Evolutionary conservation across 2,797 vertebrate genomes (phyloP), one percentile per base, ranked within the genome.

Genomic region (Halcyon leucocephala): DNA sequence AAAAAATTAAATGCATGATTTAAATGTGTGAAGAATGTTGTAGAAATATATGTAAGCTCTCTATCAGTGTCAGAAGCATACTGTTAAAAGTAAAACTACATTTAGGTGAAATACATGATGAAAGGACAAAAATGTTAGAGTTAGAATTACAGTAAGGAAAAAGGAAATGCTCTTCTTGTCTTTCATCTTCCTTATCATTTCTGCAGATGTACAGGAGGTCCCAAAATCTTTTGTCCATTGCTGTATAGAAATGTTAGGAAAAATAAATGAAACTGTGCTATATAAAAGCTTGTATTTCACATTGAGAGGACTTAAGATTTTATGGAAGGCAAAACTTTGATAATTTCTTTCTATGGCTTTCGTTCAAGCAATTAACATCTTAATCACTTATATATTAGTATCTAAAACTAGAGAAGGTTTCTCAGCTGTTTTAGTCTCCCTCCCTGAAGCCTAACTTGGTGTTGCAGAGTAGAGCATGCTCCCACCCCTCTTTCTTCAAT

Each of bases 401-500:
- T 12, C 41, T 20, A 61, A 46, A n/a, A 35, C 71, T 10, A 22
- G 44, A 48, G 48, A 44, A 55, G 19, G 55, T 49, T 84, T 67
- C 62, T 71, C 21, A 48, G 17, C 25, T 89, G 4, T 5, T 82
- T 14, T 22, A 10, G 12, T 70, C 39, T 70, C 44, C 20, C 12
- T 31, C 18, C 44, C 15, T 41, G 8, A 49, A 33, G 17, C 14
- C 6, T 1, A n/a, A 17, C 3, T 17, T 0, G 0, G 15, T 39
- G 35, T 26, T 62, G 31, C 22, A 20, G 60, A 21, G 25, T 4
- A 48, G 24, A 14, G 16, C 17, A 21, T 6, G 1, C 31, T 71
- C 37, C 48, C 72, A 51, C 25, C 29, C 12, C 7, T 61, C 33
- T 26, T 51, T 46, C 15, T 64, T 25, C 66, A 21, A 2, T 6